phyloP scores from a whole-genome alignment of 2,797 vertebrate genomes.

The Intellagama lesueurii region DNA sequence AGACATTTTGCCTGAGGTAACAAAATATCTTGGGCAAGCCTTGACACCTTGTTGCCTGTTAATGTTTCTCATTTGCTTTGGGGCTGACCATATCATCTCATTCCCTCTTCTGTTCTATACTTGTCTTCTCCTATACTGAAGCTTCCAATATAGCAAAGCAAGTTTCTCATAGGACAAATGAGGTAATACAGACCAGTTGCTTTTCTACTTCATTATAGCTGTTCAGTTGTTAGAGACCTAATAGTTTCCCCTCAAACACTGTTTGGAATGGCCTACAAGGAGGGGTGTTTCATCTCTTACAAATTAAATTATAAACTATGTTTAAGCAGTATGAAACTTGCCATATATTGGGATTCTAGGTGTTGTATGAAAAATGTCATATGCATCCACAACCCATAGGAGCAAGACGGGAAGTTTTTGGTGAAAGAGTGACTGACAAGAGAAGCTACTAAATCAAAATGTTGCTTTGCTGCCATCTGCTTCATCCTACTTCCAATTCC shows the following conservation, averaged over 20 bases:
- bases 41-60: too few relatives aligned
- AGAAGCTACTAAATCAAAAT: slow-evolving; percentile 28
- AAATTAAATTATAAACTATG: neutral
- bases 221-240: neutral
- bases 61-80: too few relatives aligned
- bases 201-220: neutral
- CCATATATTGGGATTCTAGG: neutral
- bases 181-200: neutral
- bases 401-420: neutral
- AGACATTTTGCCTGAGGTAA: too few relatives aligned
- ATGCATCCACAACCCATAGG: neutral
- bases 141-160: neutral
- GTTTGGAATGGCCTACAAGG: neutral
- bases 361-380: neutral
- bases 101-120: neutral
- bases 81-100: too few relatives aligned
- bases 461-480: slow-evolving; percentile 17
- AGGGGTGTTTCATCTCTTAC: neutral
- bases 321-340: neutral
- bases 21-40: too few relatives aligned
- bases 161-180: neutral
- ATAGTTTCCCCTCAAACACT: neutral
- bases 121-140: neutral
- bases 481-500: slow-evolving; percentile 18
- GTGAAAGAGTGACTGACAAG: slow-evolving; percentile 12